Evolutionary conservation across 2,113 vertebrate species (phyloP), one percentile per base, ranked within the genome.

Genomic region (Platysteira castanea): DNA sequence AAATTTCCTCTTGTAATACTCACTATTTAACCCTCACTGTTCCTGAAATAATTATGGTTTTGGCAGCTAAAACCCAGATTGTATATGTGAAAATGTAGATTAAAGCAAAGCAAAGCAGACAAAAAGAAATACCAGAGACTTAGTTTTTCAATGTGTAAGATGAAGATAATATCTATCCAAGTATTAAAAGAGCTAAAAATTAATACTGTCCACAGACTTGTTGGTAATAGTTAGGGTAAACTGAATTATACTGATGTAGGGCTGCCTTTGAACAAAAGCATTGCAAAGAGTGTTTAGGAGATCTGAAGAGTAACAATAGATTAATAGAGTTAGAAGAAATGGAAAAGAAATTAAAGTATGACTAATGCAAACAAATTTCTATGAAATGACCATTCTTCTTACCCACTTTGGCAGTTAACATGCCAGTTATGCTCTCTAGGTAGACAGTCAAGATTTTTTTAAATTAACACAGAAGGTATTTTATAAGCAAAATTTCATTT

Each of bases 261-360:
- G 47, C 60, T 94, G 78, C 47, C 82, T 96, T 92, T 92, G 95
- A 95, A 95, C 44, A 83, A 90, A 95, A 86, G 35, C n/a, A 68
- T 78, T 87, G 30, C 31, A 44, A 70, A 54, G 56, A 78, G 14
- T 37, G 28, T 74, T 91, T 81, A 70, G 64, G 60, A 94, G 69
- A 95, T 91, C 80, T 89, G 46, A 96, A 87, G 90, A 50, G 49
- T 87, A 81, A 47, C 80, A 86, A 75, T 56, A 65, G 60, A 83
- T 87, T 93, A 92, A 74, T 30, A 39, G 20, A 81, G 33, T 68
- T 87, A 52, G 52, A 87, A 94, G 76, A 95, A 93, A 92, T 39
- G 31, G 78, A 93, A 83, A 93, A 93, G 44, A 94, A 96, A 92
- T 56, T 88, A 39, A 86, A 84, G 60, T 37, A 77, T 68, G 79